Evolutionary conservation across 2,888 invertebrate genomes (phyloP), one percentile per base, ranked within the genome.

Genomic region (Oasisia sp.): DNA sequence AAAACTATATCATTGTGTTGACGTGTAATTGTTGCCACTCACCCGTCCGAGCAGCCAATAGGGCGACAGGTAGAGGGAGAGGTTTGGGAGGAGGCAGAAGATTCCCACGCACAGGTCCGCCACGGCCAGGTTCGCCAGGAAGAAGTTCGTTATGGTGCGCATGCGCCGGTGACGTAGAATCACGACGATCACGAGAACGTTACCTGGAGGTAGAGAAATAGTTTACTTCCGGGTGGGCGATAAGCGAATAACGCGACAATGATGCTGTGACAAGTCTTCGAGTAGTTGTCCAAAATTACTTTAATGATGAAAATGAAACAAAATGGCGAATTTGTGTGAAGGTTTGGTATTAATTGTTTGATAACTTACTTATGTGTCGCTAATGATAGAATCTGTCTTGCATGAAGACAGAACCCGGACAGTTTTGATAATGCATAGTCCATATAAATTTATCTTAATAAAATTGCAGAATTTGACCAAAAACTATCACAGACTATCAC

Each of bases 91-190:
- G 92, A 98, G 98, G 96, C 98, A 99, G 96, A 99, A 98, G 92
- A 98, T 97, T 12, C 98, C 98, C n/a, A 98, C 98, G 95, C 98
- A 98, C 94, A 99, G 97, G 96, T 99, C 98, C 5, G 98, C 98
- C 92, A 98, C 97, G 0, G 98, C 98, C 94, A 99, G 97, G 96
- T 99, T 98, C 32, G 98, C 98, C 95, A 99, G 97, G 96, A 98
- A 99, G 96, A 98, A 98, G 96, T 99, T 99, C 90, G 98, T 99
- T 94, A 98, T 98, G 74, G 98, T 98, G 93, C 98, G 97, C 95
- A 98, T 97, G 91, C 98, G 97, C 92, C 98, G 97, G 93, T 98
- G 98, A 93, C 98, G 96, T 7, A 98, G 97, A 93, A 99, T 98
- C 93, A 98, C 98, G 92, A 98, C 97, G 94, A 99, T 98, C 92